phyloP scores from a whole-genome alignment of 2,113 vertebrate species.

The Podarcis raffonei region DNA sequence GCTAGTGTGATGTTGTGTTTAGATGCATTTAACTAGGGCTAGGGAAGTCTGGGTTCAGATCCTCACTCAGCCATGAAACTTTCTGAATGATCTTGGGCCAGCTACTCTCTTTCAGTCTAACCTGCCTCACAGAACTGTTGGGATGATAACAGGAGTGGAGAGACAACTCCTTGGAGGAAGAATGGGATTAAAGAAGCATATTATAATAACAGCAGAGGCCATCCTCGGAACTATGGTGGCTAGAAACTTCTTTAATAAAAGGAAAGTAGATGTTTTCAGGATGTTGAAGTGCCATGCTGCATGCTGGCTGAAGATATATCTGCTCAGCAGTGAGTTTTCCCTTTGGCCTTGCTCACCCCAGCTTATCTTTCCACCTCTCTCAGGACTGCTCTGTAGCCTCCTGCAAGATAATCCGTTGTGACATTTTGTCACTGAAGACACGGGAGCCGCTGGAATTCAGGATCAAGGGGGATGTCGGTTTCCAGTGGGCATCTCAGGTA shows the following conservation, averaged over 20 bases:
- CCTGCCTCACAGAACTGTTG: neutral
- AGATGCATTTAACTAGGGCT: no score
- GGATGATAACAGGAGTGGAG: neutral
- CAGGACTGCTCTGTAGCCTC: constrained; percentile 80
- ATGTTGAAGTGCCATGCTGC: neutral
- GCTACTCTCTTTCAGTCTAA: neutral
- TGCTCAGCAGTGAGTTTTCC: neutral
- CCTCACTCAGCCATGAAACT: no score
- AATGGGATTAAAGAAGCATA: neutral
- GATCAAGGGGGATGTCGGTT: constrained; percentile 78
- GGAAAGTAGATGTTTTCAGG: neutral
- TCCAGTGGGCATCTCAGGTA: constrained; percentile 81
- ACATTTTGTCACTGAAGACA: constrained; percentile 52
- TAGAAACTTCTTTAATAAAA: neutral
- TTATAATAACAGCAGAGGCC: neutral
- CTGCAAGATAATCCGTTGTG: constrained; percentile 76
- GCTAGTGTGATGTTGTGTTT: no score
- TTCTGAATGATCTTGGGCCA: neutral
- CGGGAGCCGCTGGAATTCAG: constrained; percentile 59
- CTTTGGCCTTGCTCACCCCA: neutral
- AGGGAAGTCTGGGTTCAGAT: no score
- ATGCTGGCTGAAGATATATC: no score
- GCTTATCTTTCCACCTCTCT: neutral
- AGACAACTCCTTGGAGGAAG: neutral
- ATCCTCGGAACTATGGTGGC: neutral